A percentile compares a stretch with the other conserved stretches of the same genome.
Conservation (phyloP, 1,140 invertebrate species). For the Papilio helenus region DNA sequence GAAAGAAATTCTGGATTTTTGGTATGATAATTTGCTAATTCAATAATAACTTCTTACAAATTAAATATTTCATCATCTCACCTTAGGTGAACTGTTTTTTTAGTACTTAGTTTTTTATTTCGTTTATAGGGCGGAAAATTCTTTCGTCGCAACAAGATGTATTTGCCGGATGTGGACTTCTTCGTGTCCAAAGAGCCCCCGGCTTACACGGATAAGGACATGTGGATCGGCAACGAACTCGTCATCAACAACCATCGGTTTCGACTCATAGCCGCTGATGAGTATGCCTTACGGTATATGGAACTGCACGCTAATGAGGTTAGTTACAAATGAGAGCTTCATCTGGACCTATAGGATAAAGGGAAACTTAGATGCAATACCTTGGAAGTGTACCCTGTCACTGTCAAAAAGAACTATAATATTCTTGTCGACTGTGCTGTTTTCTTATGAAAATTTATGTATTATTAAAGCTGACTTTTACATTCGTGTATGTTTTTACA, state of each 20-base stretch:
- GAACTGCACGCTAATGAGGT: slow-evolving; percentile 91
- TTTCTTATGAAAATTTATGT: neutral
- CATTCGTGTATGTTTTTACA: neutral
- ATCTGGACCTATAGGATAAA: no score
- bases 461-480: neutral
- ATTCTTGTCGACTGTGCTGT: neutral
- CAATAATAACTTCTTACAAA: neutral
- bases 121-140: slow-evolving; percentile 85
- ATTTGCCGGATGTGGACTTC: slow-evolving; percentile 88
- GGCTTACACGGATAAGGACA: slow-evolving; percentile 89
- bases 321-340: slow-evolving; percentile 32
- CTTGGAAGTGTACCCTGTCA: no score
- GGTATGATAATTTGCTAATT: slow-evolving; percentile 47
- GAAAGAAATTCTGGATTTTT: slow-evolving; percentile 89
- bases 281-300: slow-evolving; percentile 94
- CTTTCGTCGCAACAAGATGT: slow-evolving; percentile 86
- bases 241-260: slow-evolving; percentile 91
- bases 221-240: slow-evolving; percentile 91
- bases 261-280: slow-evolving; percentile 90
- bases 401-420: neutral
- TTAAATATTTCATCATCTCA: neutral
- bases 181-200: slow-evolving; percentile 87
- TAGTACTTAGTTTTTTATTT: neutral
- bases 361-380: no score
- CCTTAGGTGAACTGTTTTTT: neutral